Evolutionary conservation across 2,113 vertebrate species (phyloP).

Genomic region (Furnarius figulus): DNA sequence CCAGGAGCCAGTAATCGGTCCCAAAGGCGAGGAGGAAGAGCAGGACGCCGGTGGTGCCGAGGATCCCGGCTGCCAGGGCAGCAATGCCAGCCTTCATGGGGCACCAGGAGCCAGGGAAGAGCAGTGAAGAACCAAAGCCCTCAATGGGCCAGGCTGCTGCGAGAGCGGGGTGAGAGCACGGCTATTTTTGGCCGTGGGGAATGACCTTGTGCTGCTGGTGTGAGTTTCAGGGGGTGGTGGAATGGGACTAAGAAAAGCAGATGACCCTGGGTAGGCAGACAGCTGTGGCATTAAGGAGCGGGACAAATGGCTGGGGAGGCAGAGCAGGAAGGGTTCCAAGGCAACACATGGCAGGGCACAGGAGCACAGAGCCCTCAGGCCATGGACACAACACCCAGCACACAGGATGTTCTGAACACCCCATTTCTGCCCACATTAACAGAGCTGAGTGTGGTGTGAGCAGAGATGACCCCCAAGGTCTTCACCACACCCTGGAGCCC

Average conservation of each 20-base stretch:
- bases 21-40: slow-evolving; percentile 84
- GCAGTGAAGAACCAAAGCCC: neutral
- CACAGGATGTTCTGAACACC: neutral
- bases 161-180: neutral
- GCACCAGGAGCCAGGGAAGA: neutral
- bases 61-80: slow-evolving; percentile 77
- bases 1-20: slow-evolving; percentile 89
- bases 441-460: neutral
- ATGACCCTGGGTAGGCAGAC: slow-evolving; percentile 54
- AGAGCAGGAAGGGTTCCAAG: neutral
- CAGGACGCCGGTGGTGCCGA: slow-evolving; percentile 77
- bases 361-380: neutral
- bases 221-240: slow-evolving; percentile 76
- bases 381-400: neutral
- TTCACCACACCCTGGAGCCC: fast-evolving
- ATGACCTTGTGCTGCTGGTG: slow-evolving; percentile 52
- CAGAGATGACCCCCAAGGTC: neutral
- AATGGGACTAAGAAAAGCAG: slow-evolving; percentile 70
- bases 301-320: neutral
- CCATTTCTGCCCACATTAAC: neutral
- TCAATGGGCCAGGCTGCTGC: neutral
- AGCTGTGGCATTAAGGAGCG: slow-evolving; percentile 53
- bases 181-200: slow-evolving; percentile 82
- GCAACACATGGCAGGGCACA: neutral
- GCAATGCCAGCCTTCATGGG: slow-evolving; percentile 82